These are phyloP conservation scores for Pseudorhombus dupliciocellatus DNA, from an alignment of 2,113 vertebrate species.

Conservation along the genomic window DNA sequence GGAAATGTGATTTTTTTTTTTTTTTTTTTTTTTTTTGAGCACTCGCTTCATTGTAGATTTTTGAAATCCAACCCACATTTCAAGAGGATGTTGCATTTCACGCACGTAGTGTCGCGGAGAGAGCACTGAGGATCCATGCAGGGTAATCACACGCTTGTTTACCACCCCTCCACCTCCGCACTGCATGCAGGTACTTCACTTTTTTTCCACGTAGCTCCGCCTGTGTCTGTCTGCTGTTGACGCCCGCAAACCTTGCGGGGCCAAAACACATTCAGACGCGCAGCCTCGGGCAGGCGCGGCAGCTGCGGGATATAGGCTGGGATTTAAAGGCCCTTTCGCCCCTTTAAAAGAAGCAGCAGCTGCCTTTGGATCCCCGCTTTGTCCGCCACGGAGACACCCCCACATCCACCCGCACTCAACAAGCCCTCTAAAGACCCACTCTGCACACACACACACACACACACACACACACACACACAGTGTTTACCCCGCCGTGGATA, in stretches of 20 bases:
- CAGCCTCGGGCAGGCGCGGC: constrained; percentile 72
- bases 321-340: constrained; percentile 88
- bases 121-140: not conserved
- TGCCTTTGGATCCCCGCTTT: constrained; percentile 90
- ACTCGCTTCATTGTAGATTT: too few relatives aligned
- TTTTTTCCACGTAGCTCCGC: not conserved
- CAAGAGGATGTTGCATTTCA: not conserved
- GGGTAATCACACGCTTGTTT: not conserved
- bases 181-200: constrained; percentile 33
- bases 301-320: constrained; percentile 87
- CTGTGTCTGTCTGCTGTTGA: constrained; percentile 17
- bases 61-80: not conserved
- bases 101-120: not conserved
- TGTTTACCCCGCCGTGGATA: constrained; percentile 77
- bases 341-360: constrained; percentile 88
- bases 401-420: constrained; percentile 86
- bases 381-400: constrained; percentile 81
- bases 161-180: not conserved
- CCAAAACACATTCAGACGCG: constrained; percentile 55
- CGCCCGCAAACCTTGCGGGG: constrained; percentile 47
- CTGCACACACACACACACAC: constrained; percentile 21
- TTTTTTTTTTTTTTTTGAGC: too few relatives aligned
- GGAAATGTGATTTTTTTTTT: too few relatives aligned
- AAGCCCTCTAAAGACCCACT: constrained; percentile 79
- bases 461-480: constrained; percentile 42